Conservation (phyloP, 2,113 vertebrate species). For the Scopus umbretta region DNA sequence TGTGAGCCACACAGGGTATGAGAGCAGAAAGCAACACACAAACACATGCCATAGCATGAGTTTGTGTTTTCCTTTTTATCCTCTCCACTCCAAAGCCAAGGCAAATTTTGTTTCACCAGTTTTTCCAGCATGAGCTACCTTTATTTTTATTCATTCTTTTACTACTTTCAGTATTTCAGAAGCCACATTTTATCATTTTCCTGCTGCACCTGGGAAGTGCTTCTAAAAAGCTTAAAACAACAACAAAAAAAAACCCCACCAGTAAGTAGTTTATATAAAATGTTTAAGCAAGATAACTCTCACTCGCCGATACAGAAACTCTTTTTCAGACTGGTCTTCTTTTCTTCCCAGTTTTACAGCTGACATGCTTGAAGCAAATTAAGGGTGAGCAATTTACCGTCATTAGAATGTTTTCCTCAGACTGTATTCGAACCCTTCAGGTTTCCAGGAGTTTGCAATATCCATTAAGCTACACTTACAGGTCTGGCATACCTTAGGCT, state of each 20-base stretch:
- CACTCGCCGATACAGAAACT: neutral
- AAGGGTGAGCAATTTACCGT: neutral
- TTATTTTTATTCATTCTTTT: neutral
- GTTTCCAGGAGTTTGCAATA: neutral
- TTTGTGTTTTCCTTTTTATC: neutral
- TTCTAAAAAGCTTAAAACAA: neutral
- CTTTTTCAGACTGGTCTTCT: neutral
- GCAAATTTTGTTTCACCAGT: neutral
- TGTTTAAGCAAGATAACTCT: neutral
- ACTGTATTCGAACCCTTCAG: neutral
- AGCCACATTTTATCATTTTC: neutral
- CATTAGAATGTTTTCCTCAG: neutral
- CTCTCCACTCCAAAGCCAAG: neutral
- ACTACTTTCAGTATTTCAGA: neutral
- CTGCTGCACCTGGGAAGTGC: neutral
- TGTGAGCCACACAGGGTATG: neutral
- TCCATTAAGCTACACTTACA: neutral
- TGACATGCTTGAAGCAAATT: neutral
- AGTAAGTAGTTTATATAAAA: neutral
- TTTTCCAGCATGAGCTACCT: neutral
- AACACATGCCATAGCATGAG: neutral
- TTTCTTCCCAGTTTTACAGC: neutral
- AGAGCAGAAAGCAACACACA: neutral
- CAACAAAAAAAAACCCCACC: neutral
- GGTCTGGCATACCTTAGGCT: neutral